These are phyloP conservation scores for Orchesella flavescens DNA, from an alignment of 2,888 invertebrate genomes.

Conservation along the genomic window DNA sequence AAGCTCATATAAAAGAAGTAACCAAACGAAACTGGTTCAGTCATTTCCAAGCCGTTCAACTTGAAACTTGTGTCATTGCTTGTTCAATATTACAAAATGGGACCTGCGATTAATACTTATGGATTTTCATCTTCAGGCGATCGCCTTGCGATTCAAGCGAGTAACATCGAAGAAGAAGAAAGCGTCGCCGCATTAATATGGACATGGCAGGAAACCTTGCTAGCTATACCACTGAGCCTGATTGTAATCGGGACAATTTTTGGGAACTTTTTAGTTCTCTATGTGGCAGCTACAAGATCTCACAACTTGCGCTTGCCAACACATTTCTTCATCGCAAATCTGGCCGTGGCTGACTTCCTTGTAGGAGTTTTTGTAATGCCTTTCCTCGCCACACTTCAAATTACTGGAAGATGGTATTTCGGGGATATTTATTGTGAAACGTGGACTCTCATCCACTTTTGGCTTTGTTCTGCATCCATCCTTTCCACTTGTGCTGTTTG, in stretches of 20 bases:
- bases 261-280: conserved; percentile 65
- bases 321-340: conserved; percentile 63
- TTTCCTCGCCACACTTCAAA: conserved; percentile 54
- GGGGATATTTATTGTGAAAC: conserved; percentile 57
- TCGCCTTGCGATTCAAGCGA: too few species aligned
- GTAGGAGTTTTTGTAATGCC: conserved; percentile 68
- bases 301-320: conserved; percentile 57
- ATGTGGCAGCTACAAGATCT: conserved; percentile 35
- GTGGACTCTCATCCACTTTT: conserved; percentile 66
- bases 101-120: too few species aligned
- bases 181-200: conserved; percentile 17
- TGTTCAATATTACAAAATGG: too few species aligned
- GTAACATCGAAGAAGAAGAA: too few species aligned
- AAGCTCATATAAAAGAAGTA: too few species aligned
- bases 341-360: conserved; percentile 65
- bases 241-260: conserved; percentile 61
- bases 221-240: conserved; percentile 32
- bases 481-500: conserved; percentile 66
- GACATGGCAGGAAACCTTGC: conserved; percentile 57
- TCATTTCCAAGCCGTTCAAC: too few species aligned
- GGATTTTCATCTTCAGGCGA: too few species aligned
- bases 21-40: too few species aligned
- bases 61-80: too few species aligned
- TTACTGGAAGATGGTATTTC: conserved; percentile 66
- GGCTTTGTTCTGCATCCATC: conserved; percentile 66